A percentile compares a stretch with the other conserved stretches of the same genome.
Conservation (phyloP, 2,888 invertebrate species). For the Nemotelus pantherinus region DNA sequence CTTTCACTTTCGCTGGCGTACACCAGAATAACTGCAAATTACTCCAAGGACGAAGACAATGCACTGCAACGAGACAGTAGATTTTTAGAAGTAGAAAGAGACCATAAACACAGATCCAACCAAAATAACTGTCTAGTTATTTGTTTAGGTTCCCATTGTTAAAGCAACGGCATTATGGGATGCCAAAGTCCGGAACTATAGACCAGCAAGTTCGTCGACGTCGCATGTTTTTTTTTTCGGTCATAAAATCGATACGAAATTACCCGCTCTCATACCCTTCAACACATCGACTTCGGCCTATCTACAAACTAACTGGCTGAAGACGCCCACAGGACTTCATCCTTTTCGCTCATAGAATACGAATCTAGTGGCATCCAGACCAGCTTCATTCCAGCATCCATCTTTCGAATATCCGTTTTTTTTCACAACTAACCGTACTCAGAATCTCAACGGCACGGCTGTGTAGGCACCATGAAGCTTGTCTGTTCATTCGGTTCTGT, state of each 20-base stretch:
- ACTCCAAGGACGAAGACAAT: no score
- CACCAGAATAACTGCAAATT: no score
- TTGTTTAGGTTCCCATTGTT: no score
- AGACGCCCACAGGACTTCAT: not conserved
- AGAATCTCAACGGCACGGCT: not conserved
- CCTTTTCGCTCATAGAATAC: not conserved
- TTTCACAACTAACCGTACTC: not conserved
- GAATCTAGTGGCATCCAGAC: not conserved
- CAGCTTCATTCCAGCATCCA: slow-evolving; percentile 6
- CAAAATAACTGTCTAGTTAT: no score
- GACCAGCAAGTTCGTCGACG: no score
- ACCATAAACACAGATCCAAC: no score
- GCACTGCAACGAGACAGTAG: no score
- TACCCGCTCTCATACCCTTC: not conserved
- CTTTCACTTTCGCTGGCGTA: no score
- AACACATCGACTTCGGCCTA: not conserved
- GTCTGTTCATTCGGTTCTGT: not conserved
- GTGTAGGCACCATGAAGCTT: not conserved
- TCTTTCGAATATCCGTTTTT: slow-evolving; percentile 3
- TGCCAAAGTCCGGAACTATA: no score
- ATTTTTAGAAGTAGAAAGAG: no score
- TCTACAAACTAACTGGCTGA: not conserved
- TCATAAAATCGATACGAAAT: slow-evolving; percentile 34
- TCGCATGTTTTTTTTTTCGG: not conserved
- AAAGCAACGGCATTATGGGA: no score